These are phyloP conservation scores for Epirrita christyi DNA, from an alignment of 2,888 invertebrate genomes.

Conservation along the genomic window DNA sequence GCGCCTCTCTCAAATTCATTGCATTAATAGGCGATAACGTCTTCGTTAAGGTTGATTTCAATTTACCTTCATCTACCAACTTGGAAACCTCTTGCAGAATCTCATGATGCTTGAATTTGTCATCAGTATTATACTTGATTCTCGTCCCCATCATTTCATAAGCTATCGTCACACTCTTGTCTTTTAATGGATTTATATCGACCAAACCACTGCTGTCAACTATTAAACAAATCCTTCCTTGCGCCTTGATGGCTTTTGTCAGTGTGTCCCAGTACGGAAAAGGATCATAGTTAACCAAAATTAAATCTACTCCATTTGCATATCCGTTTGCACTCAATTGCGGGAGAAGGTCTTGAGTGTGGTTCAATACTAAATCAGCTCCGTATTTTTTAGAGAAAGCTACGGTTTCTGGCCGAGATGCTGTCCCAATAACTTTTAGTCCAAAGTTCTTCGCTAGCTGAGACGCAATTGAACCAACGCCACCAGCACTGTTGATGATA, in stretches of 20 bases:
- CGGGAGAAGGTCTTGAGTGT: conserved; percentile 59
- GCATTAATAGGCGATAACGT: conserved; percentile 72
- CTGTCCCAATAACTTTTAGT: conserved; percentile 72
- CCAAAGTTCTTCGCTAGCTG: conserved; percentile 69
- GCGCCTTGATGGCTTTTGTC: conserved; percentile 67
- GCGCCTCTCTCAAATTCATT: conserved; percentile 67
- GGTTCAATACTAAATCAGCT: conserved; percentile 66
- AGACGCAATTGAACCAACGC: conserved; percentile 72
- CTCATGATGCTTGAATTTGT: conserved; percentile 63
- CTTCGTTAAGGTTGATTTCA: conserved; percentile 65
- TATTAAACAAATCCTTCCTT: conserved; percentile 71
- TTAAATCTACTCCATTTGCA: conserved; percentile 66
- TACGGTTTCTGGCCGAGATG: conserved; percentile 64
- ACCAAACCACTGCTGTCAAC: conserved; percentile 70
- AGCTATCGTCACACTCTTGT: conserved; percentile 70
- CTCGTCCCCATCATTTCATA: conserved; percentile 71
- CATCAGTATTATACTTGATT: conserved; percentile 69
- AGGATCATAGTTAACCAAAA: conserved; percentile 73
- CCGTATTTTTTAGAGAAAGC: conserved; percentile 61
- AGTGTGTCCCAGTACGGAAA: conserved; percentile 73
- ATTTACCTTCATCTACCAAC: conserved; percentile 61
- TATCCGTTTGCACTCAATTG: conserved; percentile 64
- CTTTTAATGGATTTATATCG: conserved; percentile 63
- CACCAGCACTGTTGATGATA: conserved; percentile 74
- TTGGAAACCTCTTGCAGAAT: conserved; percentile 61